These are phyloP conservation scores for Oncopodura yosiiana DNA, from an alignment of 1,140 invertebrate species.

Conservation along the genomic window DNA sequence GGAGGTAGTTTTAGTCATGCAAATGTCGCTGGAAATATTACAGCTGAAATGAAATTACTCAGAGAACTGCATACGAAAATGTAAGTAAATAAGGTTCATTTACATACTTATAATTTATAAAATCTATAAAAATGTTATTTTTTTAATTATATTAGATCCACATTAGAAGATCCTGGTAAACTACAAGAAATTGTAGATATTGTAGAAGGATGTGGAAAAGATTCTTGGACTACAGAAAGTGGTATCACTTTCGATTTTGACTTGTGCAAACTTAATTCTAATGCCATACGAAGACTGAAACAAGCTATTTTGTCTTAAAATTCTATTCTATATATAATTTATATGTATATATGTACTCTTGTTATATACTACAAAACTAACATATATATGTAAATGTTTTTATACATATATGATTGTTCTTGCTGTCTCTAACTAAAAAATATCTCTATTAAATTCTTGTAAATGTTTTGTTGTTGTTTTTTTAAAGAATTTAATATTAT, in stretches of 20 bases:
- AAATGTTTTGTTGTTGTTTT: too few species aligned
- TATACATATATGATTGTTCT: too few species aligned
- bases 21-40: slow-evolving; percentile 30
- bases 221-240: slow-evolving; percentile 27
- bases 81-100: too few species aligned
- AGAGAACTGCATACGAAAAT: slow-evolving; percentile 31
- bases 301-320: slow-evolving; percentile 28
- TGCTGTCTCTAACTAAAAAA: too few species aligned
- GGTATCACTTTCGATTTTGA: slow-evolving; percentile 35
- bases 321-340: background rate
- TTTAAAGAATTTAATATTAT: too few species aligned
- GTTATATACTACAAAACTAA: too few species aligned
- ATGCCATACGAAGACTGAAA: slow-evolving; percentile 28
- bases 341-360: too few species aligned
- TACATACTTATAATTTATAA: too few species aligned
- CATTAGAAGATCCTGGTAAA: slow-evolving; percentile 29
- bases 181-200: slow-evolving; percentile 34
- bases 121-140: too few species aligned
- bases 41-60: slow-evolving; percentile 33
- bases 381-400: too few species aligned
- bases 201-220: slow-evolving; percentile 30
- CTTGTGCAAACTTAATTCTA: slow-evolving; percentile 33
- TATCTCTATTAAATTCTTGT: too few species aligned
- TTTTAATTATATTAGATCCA: too few species aligned
- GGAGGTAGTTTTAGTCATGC: slow-evolving; percentile 21